Evolutionary conservation across 1,140 invertebrate genomes (phyloP).

Genomic region (Chironomus tepperi): DNA sequence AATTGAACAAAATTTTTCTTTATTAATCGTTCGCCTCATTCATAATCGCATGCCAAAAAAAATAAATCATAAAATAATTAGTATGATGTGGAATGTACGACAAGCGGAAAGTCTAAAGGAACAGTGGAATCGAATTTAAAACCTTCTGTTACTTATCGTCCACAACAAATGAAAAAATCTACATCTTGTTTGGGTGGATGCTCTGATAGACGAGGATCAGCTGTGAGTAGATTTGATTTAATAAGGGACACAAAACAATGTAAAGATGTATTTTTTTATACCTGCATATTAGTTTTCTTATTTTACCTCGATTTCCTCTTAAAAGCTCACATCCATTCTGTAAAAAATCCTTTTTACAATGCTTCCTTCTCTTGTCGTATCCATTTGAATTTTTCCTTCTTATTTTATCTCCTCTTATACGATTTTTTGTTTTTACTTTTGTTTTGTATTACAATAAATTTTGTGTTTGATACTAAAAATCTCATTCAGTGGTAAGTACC

Average conservation of each 20-base stretch:
- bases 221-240: conserved; percentile 43
- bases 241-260: too few relatives aligned
- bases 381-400: not conserved
- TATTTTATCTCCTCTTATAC: not conserved
- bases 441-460: not conserved
- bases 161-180: conserved; percentile 35
- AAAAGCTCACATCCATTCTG: too few relatives aligned
- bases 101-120: conserved; percentile 44
- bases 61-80: conserved; percentile 29
- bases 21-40: conserved; percentile 17
- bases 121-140: conserved; percentile 35
- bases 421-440: not conserved
- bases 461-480: conserved; percentile 24
- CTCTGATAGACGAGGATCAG: conserved; percentile 49
- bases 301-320: too few relatives aligned
- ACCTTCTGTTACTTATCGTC: conserved; percentile 43
- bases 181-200: conserved; percentile 49
- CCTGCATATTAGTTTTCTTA: too few relatives aligned
- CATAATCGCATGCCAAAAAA: conserved; percentile 19
- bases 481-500: conserved; percentile 11
- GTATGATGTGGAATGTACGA: conserved; percentile 42
- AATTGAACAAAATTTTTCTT: not conserved
- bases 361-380: not conserved
- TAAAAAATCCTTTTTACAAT: too few relatives aligned
- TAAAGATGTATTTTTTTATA: too few relatives aligned